phyloP scores from a whole-genome alignment of 2,797 vertebrate genomes.

The Dryobates pubescens region DNA sequence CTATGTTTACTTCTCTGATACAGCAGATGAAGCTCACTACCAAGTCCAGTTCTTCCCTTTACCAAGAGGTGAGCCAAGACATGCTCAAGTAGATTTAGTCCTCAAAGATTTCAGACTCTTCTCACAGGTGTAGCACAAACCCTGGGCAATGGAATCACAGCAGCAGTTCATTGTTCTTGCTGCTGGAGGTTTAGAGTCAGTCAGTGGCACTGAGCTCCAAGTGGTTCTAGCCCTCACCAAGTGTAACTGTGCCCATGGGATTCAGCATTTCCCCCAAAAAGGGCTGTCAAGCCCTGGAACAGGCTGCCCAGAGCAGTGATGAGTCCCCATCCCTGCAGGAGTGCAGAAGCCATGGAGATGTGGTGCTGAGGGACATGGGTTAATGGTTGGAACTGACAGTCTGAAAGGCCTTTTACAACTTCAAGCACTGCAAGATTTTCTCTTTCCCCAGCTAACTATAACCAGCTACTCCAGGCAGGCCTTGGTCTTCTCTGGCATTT shows the following conservation, averaged over 20 bases:
- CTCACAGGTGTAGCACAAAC: background rate
- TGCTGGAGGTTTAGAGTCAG: background rate
- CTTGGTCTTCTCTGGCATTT: accelerated
- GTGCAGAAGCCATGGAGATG: too few species aligned
- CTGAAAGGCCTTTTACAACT: background rate
- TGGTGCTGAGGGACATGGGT: background rate
- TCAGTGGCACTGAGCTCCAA: background rate
- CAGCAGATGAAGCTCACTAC: accelerated
- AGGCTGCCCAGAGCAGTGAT: too few species aligned
- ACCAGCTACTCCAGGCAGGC: background rate
- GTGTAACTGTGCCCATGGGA: too few species aligned
- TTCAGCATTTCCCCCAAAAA: too few species aligned
- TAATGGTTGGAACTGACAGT: too few species aligned
- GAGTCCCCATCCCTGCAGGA: too few species aligned
- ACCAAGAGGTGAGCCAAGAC: background rate
- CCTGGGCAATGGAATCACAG: background rate
- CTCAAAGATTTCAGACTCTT: background rate
- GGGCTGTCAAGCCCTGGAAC: too few species aligned
- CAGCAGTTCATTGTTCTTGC: background rate
- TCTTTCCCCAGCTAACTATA: background rate
- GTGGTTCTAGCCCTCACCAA: background rate
- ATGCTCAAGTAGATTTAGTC: background rate
- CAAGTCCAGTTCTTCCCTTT: background rate
- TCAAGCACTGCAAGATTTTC: accelerated
- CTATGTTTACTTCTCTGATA: background rate